Percentiles rank a stretch among this genome's conserved stretches.
These are phyloP conservation scores for Antennarius striatus DNA, from an alignment of 2,113 vertebrate genomes.

Conservation along the genomic window DNA sequence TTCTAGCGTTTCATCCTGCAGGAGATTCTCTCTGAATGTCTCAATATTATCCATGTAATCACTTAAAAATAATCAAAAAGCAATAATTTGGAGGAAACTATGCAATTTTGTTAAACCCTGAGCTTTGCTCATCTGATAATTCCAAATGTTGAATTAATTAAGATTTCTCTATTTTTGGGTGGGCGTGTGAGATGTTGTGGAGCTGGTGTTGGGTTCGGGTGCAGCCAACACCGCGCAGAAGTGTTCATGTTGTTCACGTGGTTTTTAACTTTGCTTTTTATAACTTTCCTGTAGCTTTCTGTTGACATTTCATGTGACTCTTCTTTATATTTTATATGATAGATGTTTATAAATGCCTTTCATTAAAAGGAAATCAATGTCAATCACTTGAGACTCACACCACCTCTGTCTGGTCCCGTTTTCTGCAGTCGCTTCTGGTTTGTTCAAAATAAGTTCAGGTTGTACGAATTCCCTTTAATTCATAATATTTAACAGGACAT, in stretches of 20 bases:
- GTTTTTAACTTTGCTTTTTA: conserved; percentile 70
- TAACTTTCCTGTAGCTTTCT: conserved; percentile 65
- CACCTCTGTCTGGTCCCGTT: background rate
- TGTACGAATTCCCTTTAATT: background rate
- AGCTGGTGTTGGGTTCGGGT: conserved; percentile 3
- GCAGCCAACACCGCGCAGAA: conserved; percentile 5
- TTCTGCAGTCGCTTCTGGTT: background rate
- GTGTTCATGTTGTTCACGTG: conserved; percentile 56
- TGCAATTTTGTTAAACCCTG: conserved; percentile 70
- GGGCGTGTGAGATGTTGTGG: conserved; percentile 26
- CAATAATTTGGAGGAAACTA: conserved; percentile 74
- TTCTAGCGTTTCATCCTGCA: conserved; percentile 48
- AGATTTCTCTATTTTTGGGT: conserved; percentile 73
- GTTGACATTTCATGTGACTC: conserved; percentile 65
- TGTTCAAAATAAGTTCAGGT: background rate
- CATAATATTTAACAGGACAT: background rate
- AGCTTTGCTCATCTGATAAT: conserved; percentile 47
- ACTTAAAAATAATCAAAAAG: conserved; percentile 51
- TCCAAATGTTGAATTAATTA: conserved; percentile 63
- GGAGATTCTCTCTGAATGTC: conserved; percentile 53
- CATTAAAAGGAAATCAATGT: conserved; percentile 43
- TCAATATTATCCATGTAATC: conserved; percentile 43
- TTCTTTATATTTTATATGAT: conserved; percentile 73
- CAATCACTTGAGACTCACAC: background rate
- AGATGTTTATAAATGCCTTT: conserved; percentile 75